A percentile compares a stretch with the other conserved stretches of the same genome.
Evolutionary conservation across 2,113 vertebrate genomes (phyloP).

Genomic region (Gila orcuttii): DNA sequence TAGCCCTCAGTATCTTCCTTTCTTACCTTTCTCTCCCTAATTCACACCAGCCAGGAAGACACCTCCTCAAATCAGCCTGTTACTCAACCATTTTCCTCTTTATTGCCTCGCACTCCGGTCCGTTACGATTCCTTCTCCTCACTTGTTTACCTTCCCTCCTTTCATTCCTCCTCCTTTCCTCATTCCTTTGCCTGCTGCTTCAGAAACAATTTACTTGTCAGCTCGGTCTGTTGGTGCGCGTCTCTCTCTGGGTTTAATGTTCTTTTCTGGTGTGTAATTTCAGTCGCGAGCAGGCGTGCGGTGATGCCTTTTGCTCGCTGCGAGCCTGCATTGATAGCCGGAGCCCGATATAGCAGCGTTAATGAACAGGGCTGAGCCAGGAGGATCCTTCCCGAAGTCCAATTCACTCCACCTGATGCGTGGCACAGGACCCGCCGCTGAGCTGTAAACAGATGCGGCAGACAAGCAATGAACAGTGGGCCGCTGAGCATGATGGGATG

Average conservation of each 20-base stretch:
- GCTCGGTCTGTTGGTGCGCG: constrained; percentile 44
- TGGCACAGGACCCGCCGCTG: constrained; percentile 37
- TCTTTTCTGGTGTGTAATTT: constrained; percentile 55
- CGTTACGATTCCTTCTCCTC: constrained; percentile 58
- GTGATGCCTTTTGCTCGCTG: constrained; percentile 22
- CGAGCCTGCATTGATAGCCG: constrained; percentile 54
- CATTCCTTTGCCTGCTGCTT: constrained; percentile 58
- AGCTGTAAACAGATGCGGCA: constrained; percentile 30
- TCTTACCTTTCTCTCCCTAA: constrained; percentile 21
- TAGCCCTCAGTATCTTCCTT: constrained; percentile 8
- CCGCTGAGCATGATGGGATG: constrained; percentile 1
- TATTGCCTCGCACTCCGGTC: constrained; percentile 55
- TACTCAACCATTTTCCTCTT: constrained; percentile 60
- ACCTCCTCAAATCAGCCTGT: constrained; percentile 36
- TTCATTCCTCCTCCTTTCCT: constrained; percentile 48
- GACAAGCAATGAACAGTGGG: background rate
- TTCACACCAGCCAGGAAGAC: constrained; percentile 44
- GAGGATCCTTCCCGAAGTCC: constrained; percentile 21
- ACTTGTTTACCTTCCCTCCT: constrained; percentile 58
- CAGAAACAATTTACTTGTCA: constrained; percentile 74
- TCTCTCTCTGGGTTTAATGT: constrained; percentile 54
- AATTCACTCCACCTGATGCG: constrained; percentile 39
- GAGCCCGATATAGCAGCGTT: constrained; percentile 51
- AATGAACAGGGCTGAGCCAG: constrained; percentile 52
- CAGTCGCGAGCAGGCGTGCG: constrained; percentile 43